Evolutionary conservation across 2,888 invertebrate genomes (phyloP).

Genomic region (Scaptomyza caliginosa): DNA sequence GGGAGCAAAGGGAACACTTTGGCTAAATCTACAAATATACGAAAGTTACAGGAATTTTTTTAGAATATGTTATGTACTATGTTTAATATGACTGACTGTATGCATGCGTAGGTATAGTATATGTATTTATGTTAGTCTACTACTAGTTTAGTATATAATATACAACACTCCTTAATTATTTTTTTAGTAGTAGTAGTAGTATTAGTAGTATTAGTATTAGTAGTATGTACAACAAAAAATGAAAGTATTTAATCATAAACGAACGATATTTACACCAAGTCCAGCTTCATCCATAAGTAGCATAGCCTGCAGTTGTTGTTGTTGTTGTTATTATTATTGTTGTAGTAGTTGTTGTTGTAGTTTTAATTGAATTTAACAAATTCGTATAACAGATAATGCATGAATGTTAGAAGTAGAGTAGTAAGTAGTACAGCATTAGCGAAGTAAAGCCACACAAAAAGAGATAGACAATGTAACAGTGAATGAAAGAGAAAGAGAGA

Average conservation of each 20-base stretch:
- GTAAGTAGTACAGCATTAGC: conserved; percentile 46
- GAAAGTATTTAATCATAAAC: conserved; percentile 28
- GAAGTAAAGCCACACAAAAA: conserved; percentile 43
- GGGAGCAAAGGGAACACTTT: background rate
- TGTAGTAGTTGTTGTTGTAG: conserved; percentile 33
- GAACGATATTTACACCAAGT: conserved; percentile 92
- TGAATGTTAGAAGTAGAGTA: conserved; percentile 58
- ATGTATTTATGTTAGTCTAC: conserved; percentile 12
- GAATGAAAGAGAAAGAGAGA: conserved; percentile 23
- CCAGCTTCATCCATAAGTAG: conserved; percentile 96
- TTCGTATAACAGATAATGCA: conserved; percentile 69
- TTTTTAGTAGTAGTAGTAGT: background rate
- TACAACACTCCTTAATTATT: conserved; percentile 25
- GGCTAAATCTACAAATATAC: conserved; percentile 5
- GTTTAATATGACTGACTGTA: conserved; percentile 57
- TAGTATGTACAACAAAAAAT: conserved; percentile 42
- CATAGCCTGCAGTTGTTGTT: conserved; percentile 89
- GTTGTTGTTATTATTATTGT: conserved; percentile 51
- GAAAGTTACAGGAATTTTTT: conserved; percentile 1
- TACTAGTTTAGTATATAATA: conserved; percentile 11
- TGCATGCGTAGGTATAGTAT: conserved; percentile 52
- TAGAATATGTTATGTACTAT: conserved; percentile 16
- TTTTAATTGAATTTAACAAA: conserved; percentile 65
- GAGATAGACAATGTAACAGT: conserved; percentile 35
- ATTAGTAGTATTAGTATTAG: background rate